Percentiles rank a stretch among this genome's conserved stretches.
These are phyloP conservation scores for Rutilus rutilus DNA, from an alignment of 2,113 vertebrate genomes.

Conservation along the genomic window DNA sequence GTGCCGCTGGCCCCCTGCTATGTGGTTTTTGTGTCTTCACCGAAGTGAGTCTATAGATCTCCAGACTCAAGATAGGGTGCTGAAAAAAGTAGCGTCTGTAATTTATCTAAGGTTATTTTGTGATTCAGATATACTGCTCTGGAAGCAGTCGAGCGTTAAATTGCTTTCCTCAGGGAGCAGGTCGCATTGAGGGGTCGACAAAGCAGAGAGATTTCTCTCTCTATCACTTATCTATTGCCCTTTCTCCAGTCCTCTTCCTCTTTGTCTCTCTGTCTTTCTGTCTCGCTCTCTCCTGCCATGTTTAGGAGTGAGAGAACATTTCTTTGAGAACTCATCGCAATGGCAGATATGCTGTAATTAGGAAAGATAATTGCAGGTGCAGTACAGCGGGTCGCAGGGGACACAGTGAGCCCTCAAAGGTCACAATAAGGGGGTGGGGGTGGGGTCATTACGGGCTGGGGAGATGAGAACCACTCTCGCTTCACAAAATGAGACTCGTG, in stretches of 20 bases:
- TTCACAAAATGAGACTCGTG: constrained; percentile 18
- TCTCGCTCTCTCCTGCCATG: constrained; percentile 50
- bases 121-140: constrained; percentile 79
- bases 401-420: constrained; percentile 60
- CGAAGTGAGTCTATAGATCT: constrained; percentile 72
- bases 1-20: constrained; percentile 64
- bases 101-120: constrained; percentile 82
- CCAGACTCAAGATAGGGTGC: constrained; percentile 72
- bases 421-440: constrained; percentile 55
- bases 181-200: constrained; percentile 74
- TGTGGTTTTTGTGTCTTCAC: constrained; percentile 70
- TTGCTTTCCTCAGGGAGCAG: constrained; percentile 84
- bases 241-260: constrained; percentile 32
- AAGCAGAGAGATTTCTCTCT: constrained; percentile 62
- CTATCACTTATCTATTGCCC: constrained; percentile 39
- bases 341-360: constrained; percentile 70
- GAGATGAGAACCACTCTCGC: constrained; percentile 39
- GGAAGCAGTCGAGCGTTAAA: constrained; percentile 82
- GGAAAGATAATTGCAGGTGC: constrained; percentile 61
- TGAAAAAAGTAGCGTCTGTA: constrained; percentile 74
- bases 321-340: constrained; percentile 70
- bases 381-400: constrained; percentile 55
- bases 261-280: constrained; percentile 40
- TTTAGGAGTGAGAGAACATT: constrained; percentile 48
- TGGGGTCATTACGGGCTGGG: constrained; percentile 41